These are phyloP conservation scores for Atrichornis clamosus DNA, from an alignment of 2,113 vertebrate genomes.

Conservation along the genomic window DNA sequence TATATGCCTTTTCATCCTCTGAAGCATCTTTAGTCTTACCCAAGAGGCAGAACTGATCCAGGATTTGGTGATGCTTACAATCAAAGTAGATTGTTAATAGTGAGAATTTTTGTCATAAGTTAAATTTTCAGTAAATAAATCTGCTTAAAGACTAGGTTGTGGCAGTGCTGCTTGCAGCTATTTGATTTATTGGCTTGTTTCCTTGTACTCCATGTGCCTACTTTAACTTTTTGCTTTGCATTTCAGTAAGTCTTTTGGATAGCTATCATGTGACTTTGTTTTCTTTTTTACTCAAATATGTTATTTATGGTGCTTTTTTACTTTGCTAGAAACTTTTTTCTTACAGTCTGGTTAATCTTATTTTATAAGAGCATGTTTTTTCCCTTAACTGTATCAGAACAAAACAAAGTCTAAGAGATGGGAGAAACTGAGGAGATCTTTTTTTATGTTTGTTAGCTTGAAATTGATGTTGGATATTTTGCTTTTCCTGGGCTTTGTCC, in stretches of 20 bases:
- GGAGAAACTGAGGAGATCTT: not conserved
- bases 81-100: not conserved
- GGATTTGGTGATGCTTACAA: not conserved
- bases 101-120: not conserved
- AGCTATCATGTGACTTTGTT: not conserved
- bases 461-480: not conserved
- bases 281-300: not conserved
- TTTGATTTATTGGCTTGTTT: not conserved
- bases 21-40: not conserved
- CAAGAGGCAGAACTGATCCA: not conserved
- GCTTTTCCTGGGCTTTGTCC: not conserved
- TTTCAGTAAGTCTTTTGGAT: not conserved
- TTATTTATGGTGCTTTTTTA: not conserved
- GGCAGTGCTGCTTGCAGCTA: not conserved
- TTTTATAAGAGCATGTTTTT: not conserved
- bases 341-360: not conserved
- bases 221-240: not conserved
- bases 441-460: not conserved
- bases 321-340: not conserved
- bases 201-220: not conserved
- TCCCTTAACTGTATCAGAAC: not conserved
- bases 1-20: not conserved
- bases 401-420: not conserved
- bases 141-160: not conserved
- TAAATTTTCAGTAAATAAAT: not conserved